Evolutionary conservation across 64 coral and sea anemone genomes (phyloP).

Genomic region (Dendronephthya gigantea): DNA sequence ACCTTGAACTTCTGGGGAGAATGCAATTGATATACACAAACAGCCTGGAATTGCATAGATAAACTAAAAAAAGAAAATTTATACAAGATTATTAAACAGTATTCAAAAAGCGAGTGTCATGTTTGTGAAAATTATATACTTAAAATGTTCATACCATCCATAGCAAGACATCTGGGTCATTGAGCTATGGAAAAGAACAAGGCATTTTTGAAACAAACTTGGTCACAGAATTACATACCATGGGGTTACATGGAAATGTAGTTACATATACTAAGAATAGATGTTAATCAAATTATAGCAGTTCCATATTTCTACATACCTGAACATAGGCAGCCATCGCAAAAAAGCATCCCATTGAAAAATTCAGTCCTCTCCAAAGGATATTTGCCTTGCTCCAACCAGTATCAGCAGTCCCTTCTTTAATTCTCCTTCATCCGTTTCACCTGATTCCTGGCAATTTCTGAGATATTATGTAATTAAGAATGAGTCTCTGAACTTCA

Average conservation of each 20-base stretch:
- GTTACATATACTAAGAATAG: too few species aligned
- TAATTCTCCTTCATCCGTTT: neutral
- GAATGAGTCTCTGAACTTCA: too few species aligned
- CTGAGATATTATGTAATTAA: neutral
- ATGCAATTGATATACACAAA: neutral
- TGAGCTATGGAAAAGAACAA: neutral
- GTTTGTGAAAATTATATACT: neutral
- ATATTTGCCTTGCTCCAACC: neutral
- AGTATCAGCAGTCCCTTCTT: neutral
- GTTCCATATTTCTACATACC: neutral
- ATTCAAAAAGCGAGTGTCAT: neutral
- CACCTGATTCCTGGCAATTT: neutral
- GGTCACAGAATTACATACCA: too few species aligned
- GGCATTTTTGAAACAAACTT: too few species aligned
- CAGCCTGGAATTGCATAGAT: neutral
- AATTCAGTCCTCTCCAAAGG: neutral
- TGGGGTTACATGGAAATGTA: too few species aligned
- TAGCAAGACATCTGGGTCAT: neutral
- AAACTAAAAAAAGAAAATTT: neutral
- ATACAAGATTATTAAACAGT: neutral
- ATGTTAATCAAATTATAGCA: too few species aligned
- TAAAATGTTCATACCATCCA: constrained; percentile 9
- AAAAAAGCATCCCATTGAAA: neutral
- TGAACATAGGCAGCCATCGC: constrained; percentile 13
- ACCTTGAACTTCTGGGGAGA: neutral